These are phyloP conservation scores for Aethina tumida DNA, from an alignment of 1,140 invertebrate genomes.

Conservation along the genomic window DNA sequence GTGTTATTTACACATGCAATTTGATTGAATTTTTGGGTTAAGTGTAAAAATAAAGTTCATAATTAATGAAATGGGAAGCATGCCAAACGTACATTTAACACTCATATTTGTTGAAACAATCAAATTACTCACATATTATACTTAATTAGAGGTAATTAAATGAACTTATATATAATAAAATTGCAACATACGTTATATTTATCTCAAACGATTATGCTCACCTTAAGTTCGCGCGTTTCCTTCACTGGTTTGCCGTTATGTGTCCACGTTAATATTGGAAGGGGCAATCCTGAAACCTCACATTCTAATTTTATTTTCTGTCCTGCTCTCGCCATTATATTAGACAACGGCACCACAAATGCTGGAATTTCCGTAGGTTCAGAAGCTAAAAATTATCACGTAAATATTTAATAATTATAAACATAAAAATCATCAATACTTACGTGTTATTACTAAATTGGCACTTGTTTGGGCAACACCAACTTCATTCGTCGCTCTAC, in stretches of 20 bases:
- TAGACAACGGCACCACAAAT: conserved; percentile 45
- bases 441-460: conserved; percentile 43
- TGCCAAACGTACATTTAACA: too few species aligned
- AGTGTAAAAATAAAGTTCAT: too few species aligned
- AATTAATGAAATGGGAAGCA: too few species aligned
- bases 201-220: conserved; percentile 26
- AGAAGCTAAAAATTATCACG: conserved; percentile 34
- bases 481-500: conserved; percentile 58
- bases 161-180: too few species aligned
- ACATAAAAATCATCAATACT: too few species aligned
- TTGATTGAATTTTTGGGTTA: too few species aligned
- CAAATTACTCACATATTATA: too few species aligned
- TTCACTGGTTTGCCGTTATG: conserved; percentile 55
- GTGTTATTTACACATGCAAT: too few species aligned
- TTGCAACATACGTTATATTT: too few species aligned
- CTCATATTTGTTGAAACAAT: too few species aligned
- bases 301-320: conserved; percentile 60
- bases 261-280: conserved; percentile 50
- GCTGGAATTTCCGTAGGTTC: conserved; percentile 43
- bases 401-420: background rate
- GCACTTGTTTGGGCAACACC: conserved; percentile 52
- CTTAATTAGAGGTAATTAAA: too few species aligned
- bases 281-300: conserved; percentile 49
- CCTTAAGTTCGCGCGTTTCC: conserved; percentile 42
- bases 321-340: conserved; percentile 52